A percentile compares a stretch with the other conserved stretches of the same genome.
These are phyloP conservation scores for Subacronicta megacephala DNA, from an alignment of 2,888 invertebrate genomes.

Conservation along the genomic window DNA sequence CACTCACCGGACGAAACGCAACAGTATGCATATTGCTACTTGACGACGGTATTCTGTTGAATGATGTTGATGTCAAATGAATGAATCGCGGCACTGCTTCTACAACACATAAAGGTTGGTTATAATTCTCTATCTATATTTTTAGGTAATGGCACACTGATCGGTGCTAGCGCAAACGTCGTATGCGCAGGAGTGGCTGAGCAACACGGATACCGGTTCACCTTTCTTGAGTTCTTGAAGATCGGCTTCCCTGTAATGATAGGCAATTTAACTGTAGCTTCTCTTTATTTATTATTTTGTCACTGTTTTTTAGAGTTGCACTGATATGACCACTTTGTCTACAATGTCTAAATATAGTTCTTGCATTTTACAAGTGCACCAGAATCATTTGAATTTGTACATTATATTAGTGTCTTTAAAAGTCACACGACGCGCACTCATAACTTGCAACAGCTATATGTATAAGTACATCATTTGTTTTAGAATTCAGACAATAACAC, in stretches of 20 bases:
- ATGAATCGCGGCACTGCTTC: no score
- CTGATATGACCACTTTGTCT: constrained; percentile 1
- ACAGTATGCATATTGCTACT: no score
- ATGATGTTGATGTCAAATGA: no score
- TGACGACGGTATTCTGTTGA: no score
- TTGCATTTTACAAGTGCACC: not conserved
- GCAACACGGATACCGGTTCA: constrained; percentile 96
- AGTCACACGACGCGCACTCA: not conserved
- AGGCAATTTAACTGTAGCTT: constrained; percentile 92
- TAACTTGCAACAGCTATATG: not conserved
- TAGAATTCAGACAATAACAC: not conserved
- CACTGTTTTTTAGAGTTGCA: constrained; percentile 86
- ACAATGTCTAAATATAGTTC: not conserved
- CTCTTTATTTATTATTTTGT: constrained; percentile 92
- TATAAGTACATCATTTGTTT: no score
- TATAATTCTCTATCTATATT: not conserved
- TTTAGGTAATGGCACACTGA: constrained; percentile 95
- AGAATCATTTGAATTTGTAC: not conserved
- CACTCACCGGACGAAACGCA: no score
- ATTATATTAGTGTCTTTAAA: not conserved
- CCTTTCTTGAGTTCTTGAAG: constrained; percentile 95
- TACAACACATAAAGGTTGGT: no score
- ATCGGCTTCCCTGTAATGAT: constrained; percentile 96
- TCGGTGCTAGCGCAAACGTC: constrained; percentile 97
- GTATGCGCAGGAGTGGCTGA: constrained; percentile 98